A percentile compares a stretch with the other conserved stretches of the same genome.
Conservation (phyloP, 2,113 vertebrate genomes). For the Sakesphorus luctuosus region DNA sequence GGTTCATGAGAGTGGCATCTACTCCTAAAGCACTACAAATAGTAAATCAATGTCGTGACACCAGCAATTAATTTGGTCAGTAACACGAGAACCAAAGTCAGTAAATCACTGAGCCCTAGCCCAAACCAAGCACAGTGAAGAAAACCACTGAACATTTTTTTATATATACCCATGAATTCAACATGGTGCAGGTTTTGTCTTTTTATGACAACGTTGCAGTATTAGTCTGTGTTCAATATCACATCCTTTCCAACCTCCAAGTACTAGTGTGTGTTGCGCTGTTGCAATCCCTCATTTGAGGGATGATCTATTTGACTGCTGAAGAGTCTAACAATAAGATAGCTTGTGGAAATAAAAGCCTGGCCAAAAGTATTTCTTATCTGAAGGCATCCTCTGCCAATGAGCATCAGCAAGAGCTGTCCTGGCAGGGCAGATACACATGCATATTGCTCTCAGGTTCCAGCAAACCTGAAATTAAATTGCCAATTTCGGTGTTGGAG, state of each 20-base stretch:
- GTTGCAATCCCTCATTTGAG: background rate
- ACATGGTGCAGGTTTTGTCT: background rate
- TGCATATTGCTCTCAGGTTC: background rate
- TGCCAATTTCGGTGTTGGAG: background rate
- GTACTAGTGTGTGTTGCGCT: background rate
- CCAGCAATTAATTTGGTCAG: background rate
- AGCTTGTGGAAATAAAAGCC: slow-evolving; percentile 2
- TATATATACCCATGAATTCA: background rate
- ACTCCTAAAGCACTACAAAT: background rate
- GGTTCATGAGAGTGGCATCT: background rate
- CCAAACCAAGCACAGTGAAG: background rate
- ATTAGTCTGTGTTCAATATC: background rate
- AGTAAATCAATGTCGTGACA: background rate
- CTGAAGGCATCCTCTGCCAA: slow-evolving; percentile 1
- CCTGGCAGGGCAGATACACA: background rate
- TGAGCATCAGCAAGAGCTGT: slow-evolving; percentile 1
- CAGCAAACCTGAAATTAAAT: background rate
- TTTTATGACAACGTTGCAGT: background rate
- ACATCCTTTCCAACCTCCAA: background rate
- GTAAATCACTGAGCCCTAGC: background rate
- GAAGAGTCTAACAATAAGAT: slow-evolving; percentile 8
- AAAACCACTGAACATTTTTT: background rate
- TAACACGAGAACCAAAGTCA: background rate
- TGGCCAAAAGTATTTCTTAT: slow-evolving; percentile 13
- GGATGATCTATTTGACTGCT: slow-evolving; percentile 27